Evolutionary conservation across 1,140 invertebrate genomes (phyloP), one percentile per base, ranked within the genome.

Genomic region (Bombus soroeensis): DNA sequence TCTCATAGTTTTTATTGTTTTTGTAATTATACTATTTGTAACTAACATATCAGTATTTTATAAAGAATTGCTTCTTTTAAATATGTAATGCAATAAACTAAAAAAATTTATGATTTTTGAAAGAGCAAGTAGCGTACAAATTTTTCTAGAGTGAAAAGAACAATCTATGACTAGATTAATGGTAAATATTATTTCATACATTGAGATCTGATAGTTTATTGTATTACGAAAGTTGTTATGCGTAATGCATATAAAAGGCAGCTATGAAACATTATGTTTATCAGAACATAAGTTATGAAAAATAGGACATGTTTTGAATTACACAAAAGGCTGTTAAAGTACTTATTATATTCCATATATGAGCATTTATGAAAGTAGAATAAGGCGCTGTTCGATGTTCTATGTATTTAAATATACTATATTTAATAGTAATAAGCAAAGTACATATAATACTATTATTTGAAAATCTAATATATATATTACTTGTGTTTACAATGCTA

Each of bases 351-450:
- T 74, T 71, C 53, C 43, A 66, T 43, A 41, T 68, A 59, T 62
- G 28, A 76, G 85, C 79, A 81, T 85, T 85, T 85, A 77, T 32
- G 47, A 71, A 57, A 78, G 57, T 87, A 84, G 81, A 72, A 57
- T 34, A 81, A 68, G 78, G 72, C 79, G 57, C 34, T 43, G 43
- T 81, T 83, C 79, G 72, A 85, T 79, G 47, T 80, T 87, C 70
- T 87, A 43, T 81, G 66, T 83, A 83, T 90, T 70, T 85, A 66
- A 83, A 77, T 86, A 88, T 88, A 86, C 83, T 88, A 77, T 86
- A 90, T 88, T 90, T 90, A 90, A 88, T 90, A 79, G 72, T 66
- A 88, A 83, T 81, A 90, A 83, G 64, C 32, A 70, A 75, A 77
- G 57, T 83, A 77, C 71, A 83, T 81, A 81, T 74, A 70, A 89